phyloP scores from a whole-genome alignment of 2,113 vertebrate species.

The Chamaetylas fuelleborni region DNA sequence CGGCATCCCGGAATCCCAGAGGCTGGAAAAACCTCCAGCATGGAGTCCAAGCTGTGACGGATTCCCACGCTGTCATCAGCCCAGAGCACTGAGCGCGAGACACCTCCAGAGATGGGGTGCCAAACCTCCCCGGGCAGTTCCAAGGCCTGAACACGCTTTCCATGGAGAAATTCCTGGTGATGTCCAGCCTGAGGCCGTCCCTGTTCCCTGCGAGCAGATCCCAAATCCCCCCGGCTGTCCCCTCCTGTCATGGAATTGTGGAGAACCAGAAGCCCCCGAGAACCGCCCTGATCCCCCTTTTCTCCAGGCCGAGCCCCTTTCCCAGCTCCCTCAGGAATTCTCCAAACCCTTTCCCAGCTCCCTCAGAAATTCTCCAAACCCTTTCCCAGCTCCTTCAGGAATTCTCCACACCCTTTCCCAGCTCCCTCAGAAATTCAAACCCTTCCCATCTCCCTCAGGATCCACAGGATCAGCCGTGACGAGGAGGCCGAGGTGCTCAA shows the following conservation, averaged over 20 bases:
- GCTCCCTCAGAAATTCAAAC: neutral
- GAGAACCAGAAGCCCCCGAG: neutral
- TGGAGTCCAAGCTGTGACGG: accelerated
- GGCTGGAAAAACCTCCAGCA: accelerated
- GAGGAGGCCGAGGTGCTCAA: accelerated
- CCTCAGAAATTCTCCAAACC: too few relatives aligned
- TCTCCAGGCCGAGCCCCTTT: too few relatives aligned
- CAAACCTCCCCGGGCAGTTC: neutral
- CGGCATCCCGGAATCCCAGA: accelerated
- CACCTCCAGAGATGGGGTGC: neutral
- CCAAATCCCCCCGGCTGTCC: neutral
- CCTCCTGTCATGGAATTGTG: neutral
- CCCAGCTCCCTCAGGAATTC: neutral
- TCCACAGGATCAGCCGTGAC: accelerated
- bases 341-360: too few relatives aligned
- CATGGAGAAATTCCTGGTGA: neutral
- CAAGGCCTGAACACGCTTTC: accelerated
- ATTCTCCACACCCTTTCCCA: neutral
- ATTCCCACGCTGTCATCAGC: accelerated
- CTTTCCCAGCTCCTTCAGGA: neutral
- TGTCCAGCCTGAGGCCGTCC: neutral
- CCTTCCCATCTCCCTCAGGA: neutral
- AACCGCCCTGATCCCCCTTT: neutral
- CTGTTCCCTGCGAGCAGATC: neutral
- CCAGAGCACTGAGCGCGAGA: neutral